A percentile compares a stretch with the other conserved stretches of the same genome.
Evolutionary conservation across 2,797 vertebrate species (phyloP).

Genomic region (Natrix natrix): DNA sequence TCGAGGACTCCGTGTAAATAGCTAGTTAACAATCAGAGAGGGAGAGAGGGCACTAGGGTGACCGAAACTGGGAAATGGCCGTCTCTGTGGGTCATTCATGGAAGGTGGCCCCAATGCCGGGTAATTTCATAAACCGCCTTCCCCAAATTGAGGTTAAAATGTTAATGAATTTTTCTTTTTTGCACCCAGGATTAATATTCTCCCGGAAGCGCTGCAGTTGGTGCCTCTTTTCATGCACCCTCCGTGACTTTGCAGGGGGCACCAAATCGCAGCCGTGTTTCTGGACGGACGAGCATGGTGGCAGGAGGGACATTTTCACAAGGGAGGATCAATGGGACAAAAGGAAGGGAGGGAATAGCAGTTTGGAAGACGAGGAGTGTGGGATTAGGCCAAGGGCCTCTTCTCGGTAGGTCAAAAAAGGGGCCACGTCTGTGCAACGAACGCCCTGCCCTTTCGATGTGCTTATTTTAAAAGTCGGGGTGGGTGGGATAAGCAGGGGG

Average conservation of each 20-base stretch:
- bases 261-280: background rate
- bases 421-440: background rate
- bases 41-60: background rate
- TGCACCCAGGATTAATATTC: conserved; percentile 74
- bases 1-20: background rate
- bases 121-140: conserved; percentile 65
- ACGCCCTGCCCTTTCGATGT: background rate
- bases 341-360: background rate
- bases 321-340: background rate
- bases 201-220: conserved; percentile 56
- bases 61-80: conserved; percentile 40
- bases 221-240: background rate
- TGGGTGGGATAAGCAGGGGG: background rate
- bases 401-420: background rate
- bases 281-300: background rate
- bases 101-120: conserved; percentile 71
- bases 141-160: conserved; percentile 85
- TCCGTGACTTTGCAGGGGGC: background rate
- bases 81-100: conserved; percentile 61
- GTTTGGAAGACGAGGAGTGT: background rate
- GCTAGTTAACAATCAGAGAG: conserved; percentile 57
- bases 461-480: background rate
- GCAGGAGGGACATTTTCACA: background rate
- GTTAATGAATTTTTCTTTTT: conserved; percentile 77
- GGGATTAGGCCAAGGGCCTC: background rate